Evolutionary conservation across 2,888 invertebrate genomes (phyloP).

Genomic region (Sphinx pinastri): DNA sequence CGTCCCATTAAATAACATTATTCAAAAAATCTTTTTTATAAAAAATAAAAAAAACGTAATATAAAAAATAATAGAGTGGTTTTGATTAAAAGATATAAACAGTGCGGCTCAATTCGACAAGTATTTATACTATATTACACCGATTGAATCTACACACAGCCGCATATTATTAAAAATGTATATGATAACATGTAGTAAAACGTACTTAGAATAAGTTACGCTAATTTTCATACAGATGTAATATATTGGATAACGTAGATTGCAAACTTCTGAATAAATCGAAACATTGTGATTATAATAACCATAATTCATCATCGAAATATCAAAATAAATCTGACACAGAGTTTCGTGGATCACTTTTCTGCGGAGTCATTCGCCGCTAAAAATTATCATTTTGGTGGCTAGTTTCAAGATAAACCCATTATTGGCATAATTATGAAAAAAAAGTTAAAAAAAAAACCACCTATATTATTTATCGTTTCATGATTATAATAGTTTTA

Average conservation of each 20-base stretch:
- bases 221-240: constrained; percentile 19
- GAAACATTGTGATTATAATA: too few species aligned
- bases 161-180: constrained; percentile 46
- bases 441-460: too few species aligned
- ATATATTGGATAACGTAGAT: neutral
- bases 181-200: constrained; percentile 34
- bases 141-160: constrained; percentile 73
- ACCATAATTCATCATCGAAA: too few species aligned
- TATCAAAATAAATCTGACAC: too few species aligned
- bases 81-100: constrained; percentile 44
- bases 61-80: neutral
- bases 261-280: neutral
- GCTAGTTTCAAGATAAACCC: too few species aligned
- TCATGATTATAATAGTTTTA: neutral
- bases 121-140: constrained; percentile 40
- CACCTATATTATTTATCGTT: neutral
- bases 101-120: constrained; percentile 23
- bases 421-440: too few species aligned
- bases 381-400: too few species aligned
- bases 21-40: too few species aligned
- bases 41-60: neutral
- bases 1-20: too few species aligned
- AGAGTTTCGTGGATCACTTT: too few species aligned
- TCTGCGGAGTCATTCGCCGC: too few species aligned
- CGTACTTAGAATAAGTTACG: constrained; percentile 8